phyloP scores from a whole-genome alignment of 2,113 vertebrate genomes.

The Nettapus auritus region DNA sequence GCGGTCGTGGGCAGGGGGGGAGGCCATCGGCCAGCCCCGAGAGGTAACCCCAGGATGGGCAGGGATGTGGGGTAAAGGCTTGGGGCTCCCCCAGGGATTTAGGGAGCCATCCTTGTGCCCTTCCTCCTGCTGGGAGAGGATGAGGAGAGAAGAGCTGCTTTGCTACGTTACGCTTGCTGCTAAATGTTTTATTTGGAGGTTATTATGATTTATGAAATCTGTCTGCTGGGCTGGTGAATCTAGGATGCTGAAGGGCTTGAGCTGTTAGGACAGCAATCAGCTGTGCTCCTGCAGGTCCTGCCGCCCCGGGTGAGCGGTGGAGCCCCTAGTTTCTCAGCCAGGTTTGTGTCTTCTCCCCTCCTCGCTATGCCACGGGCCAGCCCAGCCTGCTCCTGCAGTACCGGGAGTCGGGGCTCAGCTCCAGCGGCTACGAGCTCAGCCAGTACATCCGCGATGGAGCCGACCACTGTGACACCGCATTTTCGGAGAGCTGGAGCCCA shows the following conservation, averaged over 20 bases:
- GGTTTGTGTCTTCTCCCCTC: not conserved
- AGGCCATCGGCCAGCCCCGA: not conserved
- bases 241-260: not conserved
- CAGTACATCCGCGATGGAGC: slow-evolving; percentile 82
- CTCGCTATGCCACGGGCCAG: not conserved
- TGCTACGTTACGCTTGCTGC: accelerated
- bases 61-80: not conserved
- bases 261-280: not conserved
- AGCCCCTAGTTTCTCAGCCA: not conserved
- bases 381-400: slow-evolving; percentile 81
- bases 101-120: not conserved
- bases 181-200: not conserved
- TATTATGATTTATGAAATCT: not conserved
- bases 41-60: slow-evolving; percentile 61
- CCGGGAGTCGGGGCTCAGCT: slow-evolving; percentile 86
- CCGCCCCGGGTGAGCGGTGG: not conserved
- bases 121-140: not conserved
- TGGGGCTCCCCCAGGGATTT: not conserved
- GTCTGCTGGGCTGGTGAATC: not conserved
- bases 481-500: slow-evolving; percentile 30
- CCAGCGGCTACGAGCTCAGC: slow-evolving; percentile 88
- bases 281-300: not conserved
- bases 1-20: not conserved
- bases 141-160: not conserved
- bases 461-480: not conserved